Evolutionary conservation across 2,888 invertebrate genomes (phyloP), one percentile per base, ranked within the genome.

Genomic region (Drosophila kambysellisi): DNA sequence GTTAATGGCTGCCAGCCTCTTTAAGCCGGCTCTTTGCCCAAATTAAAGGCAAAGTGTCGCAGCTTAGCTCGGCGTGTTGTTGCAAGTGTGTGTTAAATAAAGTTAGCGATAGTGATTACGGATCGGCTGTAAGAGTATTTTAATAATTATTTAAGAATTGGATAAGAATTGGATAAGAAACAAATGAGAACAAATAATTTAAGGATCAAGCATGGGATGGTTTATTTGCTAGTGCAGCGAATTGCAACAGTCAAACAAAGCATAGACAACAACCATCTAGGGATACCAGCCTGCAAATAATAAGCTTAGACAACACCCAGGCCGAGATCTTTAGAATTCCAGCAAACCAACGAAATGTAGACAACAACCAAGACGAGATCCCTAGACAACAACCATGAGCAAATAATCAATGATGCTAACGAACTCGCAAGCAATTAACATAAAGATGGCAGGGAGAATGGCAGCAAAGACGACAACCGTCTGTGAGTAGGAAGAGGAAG

Each of bases 1-100:
- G 80, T 66, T 75, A 62, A 63, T 50, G 56, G 52, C 43, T 37
- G 37, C 30, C 39, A 72, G 58, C 48, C 66, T 61, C 76, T 64
- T 67, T 58, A 39, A 79, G 56, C 70, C 62, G 51, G 53, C 48
- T 56, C n/a, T 72, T 66, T 30, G 50, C 43, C 37, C 4, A 30
- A 58, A 53, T 32, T 48, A 70, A 54, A 61, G 56, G 29, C 59
- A 20, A 75, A 70, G 52, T 60, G 43, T 30, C 39, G 30, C 35
- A 57, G 60, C 56, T 65, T 32, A 73, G 12, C 41, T 30, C 29
- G 29, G 30, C 30, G 20, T 15, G 12, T 46, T 39, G n/a, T 20
- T 25, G 3, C 39, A 58, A 46, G 12, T 29, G n/a, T 41, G 17
- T n/a, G 8, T 35, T 15, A 25, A 25, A 20, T 17, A 25, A 51